phyloP scores from a whole-genome alignment of 2,797 vertebrate genomes.

The Semaprochilodus insignis region DNA sequence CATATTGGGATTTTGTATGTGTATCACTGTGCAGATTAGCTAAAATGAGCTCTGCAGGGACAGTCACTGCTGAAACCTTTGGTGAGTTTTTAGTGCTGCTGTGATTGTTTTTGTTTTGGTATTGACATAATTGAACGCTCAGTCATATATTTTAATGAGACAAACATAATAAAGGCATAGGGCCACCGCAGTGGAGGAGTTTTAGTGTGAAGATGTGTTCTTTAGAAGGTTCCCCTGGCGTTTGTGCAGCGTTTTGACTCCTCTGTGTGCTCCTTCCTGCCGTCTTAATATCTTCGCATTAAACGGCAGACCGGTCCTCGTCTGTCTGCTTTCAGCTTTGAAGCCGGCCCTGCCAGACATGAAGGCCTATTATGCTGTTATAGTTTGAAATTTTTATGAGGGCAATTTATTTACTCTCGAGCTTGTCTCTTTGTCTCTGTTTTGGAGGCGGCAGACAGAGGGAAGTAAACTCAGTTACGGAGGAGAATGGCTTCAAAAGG shows the following conservation, averaged over 20 bases:
- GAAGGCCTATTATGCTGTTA: slow-evolving; percentile 8
- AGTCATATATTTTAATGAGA: too few relatives aligned
- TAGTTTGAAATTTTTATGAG: slow-evolving; percentile 22
- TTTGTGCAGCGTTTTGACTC: background rate
- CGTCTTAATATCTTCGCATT: slow-evolving; percentile 10
- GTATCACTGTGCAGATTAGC: too few relatives aligned
- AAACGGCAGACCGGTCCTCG: background rate
- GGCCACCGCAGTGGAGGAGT: too few relatives aligned
- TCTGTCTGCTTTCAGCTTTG: slow-evolving; percentile 17
- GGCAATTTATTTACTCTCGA: slow-evolving; percentile 12
- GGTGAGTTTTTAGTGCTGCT: too few relatives aligned
- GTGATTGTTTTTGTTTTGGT: too few relatives aligned
- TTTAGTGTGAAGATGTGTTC: too few relatives aligned
- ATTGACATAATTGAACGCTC: too few relatives aligned
- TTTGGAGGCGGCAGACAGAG: slow-evolving; percentile 6
- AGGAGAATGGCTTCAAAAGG: slow-evolving; percentile 12
- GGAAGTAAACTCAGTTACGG: slow-evolving; percentile 10
- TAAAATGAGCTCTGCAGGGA: too few relatives aligned
- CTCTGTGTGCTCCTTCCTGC: background rate
- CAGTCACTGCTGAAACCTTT: too few relatives aligned
- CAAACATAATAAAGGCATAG: too few relatives aligned
- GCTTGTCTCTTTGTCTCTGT: slow-evolving; percentile 21
- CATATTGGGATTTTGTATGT: too few relatives aligned
- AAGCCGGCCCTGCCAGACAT: slow-evolving; percentile 7
- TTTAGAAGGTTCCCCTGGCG: too few relatives aligned